Percentiles rank a stretch among this genome's conserved stretches.
phyloP scores from a whole-genome alignment of 2,888 invertebrate genomes.

The Byasa hedistus region DNA sequence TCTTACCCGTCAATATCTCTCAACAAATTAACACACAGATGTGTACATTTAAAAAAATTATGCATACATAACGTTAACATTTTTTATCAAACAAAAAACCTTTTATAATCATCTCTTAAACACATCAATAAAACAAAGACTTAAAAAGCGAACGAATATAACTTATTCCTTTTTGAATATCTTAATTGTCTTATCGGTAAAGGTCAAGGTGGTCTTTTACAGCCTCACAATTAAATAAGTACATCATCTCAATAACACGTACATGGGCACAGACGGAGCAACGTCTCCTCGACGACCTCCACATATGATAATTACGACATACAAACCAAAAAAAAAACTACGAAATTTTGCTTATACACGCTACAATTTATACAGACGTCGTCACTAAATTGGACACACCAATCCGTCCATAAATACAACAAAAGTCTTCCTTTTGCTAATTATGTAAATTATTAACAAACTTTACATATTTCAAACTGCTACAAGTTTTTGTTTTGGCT shows the following conservation, averaged over 20 bases:
- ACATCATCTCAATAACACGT: conserved; percentile 6
- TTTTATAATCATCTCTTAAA: background rate
- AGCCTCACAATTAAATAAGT: conserved; percentile 2
- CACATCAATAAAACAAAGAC: background rate
- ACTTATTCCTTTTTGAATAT: background rate
- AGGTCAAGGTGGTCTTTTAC: background rate
- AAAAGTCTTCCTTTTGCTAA: conserved; percentile 19
- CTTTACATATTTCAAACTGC: conserved; percentile 2
- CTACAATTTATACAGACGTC: conserved; percentile 7
- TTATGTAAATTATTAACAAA: conserved; percentile 14
- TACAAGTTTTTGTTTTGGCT: no score
- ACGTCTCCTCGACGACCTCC: conserved; percentile 24
- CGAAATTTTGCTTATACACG: conserved; percentile 8
- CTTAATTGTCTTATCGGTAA: conserved; percentile 7
- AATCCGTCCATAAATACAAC: background rate
- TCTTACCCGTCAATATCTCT: no score
- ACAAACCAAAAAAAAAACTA: conserved; percentile 11
- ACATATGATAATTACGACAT: conserved; percentile 24
- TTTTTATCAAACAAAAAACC: background rate
- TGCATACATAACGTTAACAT: background rate
- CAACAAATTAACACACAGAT: background rate
- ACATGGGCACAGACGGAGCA: conserved; percentile 16
- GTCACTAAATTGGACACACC: background rate
- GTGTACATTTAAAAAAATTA: background rate
- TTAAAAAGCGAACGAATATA: background rate